A percentile compares a stretch with the other conserved stretches of the same genome.
phyloP scores from a whole-genome alignment of 2,888 invertebrate genomes.

The Homarus gammarus region DNA sequence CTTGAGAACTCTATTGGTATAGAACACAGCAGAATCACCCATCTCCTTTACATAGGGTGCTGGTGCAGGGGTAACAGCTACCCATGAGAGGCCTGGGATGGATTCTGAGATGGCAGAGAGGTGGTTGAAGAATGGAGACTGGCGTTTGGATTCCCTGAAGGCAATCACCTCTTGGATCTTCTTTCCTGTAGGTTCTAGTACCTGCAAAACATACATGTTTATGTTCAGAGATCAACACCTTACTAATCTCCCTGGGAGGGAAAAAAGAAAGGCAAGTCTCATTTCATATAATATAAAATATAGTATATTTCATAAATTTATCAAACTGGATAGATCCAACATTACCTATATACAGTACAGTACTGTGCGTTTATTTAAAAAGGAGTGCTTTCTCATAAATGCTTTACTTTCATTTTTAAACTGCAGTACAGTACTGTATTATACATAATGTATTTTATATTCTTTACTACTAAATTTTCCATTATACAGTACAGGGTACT shows the following conservation, averaged over 20 bases:
- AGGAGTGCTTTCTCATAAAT: too few relatives aligned
- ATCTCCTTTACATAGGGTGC: conserved; percentile 98
- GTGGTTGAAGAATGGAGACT: conserved; percentile 94
- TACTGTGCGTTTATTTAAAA: too few relatives aligned
- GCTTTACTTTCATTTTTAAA: too few relatives aligned
- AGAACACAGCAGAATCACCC: conserved; percentile 98
- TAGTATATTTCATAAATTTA: too few relatives aligned
- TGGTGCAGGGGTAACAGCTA: conserved; percentile 91
- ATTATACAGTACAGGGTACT: too few relatives aligned
- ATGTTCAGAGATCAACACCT: background rate
- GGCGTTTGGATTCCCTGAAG: conserved; percentile 93
- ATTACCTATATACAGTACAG: too few relatives aligned
- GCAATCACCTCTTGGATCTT: conserved; percentile 91
- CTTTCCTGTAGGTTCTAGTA: conserved; percentile 90
- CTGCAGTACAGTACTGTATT: too few relatives aligned
- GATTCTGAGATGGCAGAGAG: conserved; percentile 97
- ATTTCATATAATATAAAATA: too few relatives aligned
- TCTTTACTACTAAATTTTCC: background rate
- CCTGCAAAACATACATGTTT: conserved; percentile 77
- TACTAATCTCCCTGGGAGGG: too few relatives aligned
- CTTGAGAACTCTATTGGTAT: conserved; percentile 97
- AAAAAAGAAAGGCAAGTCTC: too few relatives aligned
- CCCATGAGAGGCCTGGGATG: conserved; percentile 97
- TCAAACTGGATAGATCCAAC: too few relatives aligned
- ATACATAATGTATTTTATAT: background rate